These are phyloP conservation scores for Gastracanthus pulcherrimus DNA, from an alignment of 2,888 invertebrate species.

Conservation along the genomic window DNA sequence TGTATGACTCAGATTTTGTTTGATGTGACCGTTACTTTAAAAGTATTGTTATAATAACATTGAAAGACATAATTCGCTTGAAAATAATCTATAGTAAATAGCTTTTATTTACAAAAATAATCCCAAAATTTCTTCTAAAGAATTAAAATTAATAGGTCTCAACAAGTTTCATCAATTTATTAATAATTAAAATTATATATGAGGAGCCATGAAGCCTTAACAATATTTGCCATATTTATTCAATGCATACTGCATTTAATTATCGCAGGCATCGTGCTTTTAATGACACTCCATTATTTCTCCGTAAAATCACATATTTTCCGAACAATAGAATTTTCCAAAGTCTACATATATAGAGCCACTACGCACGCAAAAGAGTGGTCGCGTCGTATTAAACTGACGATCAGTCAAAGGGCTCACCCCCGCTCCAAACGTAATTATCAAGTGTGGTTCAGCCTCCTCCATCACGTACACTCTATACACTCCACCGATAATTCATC, in stretches of 20 bases:
- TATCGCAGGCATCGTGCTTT: background rate
- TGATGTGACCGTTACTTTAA: too few relatives aligned
- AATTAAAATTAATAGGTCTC: too few relatives aligned
- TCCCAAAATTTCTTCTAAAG: too few relatives aligned
- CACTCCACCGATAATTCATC: background rate
- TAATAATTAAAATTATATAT: too few relatives aligned
- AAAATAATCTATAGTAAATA: too few relatives aligned
- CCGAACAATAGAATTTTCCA: background rate
- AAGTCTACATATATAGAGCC: background rate
- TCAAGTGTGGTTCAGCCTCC: background rate
- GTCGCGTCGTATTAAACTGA: background rate
- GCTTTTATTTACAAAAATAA: too few relatives aligned
- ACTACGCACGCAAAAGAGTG: background rate
- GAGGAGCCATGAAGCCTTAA: too few relatives aligned
- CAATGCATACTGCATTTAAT: background rate
- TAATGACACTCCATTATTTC: background rate
- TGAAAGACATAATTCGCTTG: too few relatives aligned
- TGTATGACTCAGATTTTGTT: too few relatives aligned
- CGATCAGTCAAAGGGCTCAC: background rate
- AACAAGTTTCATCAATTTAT: too few relatives aligned
- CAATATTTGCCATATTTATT: too few relatives aligned
- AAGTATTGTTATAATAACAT: too few relatives aligned
- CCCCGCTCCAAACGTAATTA: background rate
- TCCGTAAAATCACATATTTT: background rate
- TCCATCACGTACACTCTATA: background rate